Evolutionary conservation across 2,797 vertebrate species (phyloP).

Genomic region (Vespertilio murinus): DNA sequence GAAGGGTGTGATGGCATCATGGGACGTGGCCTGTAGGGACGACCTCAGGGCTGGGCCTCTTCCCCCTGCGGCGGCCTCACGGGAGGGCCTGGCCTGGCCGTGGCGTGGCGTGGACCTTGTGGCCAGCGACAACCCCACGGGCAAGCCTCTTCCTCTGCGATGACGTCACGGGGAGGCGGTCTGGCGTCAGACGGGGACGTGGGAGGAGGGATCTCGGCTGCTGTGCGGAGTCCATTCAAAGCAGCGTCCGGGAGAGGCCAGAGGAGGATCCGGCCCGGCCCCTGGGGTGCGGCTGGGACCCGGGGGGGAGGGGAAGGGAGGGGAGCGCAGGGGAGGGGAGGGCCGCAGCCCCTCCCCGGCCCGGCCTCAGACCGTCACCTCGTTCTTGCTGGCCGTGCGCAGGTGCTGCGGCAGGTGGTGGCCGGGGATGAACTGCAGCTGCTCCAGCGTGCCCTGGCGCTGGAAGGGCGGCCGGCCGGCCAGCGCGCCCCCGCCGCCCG

Average conservation of each 20-base stretch:
- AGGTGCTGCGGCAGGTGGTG: conserved; percentile 91
- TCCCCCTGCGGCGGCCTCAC: not conserved
- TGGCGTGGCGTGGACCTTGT: not conserved
- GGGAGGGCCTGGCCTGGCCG: not conserved
- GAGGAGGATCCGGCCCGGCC: not conserved
- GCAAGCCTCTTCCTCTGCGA: conserved; percentile 17
- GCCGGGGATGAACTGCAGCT: conserved; percentile 95
- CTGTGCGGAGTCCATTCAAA: not conserved
- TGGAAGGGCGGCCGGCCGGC: conserved; percentile 91
- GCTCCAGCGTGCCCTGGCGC: conserved; percentile 95
- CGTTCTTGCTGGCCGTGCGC: conserved; percentile 94
- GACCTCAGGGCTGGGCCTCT: not conserved
- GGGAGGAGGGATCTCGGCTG: not conserved
- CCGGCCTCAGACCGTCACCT: conserved; percentile 91
- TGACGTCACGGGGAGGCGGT: conserved; percentile 54
- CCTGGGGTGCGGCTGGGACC: not conserved
- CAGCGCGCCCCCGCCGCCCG: conserved; percentile 83
- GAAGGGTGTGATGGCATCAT: not conserved
- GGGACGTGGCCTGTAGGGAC: not conserved
- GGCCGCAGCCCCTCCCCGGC: not conserved
- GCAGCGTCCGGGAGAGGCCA: not conserved
- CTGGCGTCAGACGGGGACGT: not conserved
- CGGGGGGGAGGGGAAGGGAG: not conserved
- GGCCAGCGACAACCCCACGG: not conserved
- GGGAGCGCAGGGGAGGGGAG: too few species aligned